Evolutionary conservation across 2,113 vertebrate genomes (phyloP).

Genomic region (Lontra canadensis): DNA sequence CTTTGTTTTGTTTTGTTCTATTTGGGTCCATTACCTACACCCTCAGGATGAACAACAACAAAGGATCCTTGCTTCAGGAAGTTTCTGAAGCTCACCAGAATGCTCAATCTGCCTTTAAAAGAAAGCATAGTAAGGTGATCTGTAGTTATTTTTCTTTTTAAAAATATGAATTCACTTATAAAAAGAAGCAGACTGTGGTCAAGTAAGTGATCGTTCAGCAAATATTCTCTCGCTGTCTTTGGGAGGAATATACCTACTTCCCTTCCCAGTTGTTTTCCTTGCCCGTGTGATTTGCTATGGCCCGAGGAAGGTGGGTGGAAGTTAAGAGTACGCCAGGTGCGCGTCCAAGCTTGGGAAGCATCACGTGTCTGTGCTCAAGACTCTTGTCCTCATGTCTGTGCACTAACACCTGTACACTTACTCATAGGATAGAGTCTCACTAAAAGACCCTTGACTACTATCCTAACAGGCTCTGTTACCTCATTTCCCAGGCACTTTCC

Average conservation of each 20-base stretch:
- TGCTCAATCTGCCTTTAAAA: neutral
- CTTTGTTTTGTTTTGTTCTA: neutral
- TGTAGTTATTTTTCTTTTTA: neutral
- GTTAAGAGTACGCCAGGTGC: neutral
- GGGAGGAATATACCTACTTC: neutral
- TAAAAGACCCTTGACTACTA: neutral
- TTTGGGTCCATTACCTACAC: neutral
- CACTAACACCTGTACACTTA: neutral
- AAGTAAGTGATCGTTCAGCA: neutral
- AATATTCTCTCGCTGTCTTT: neutral
- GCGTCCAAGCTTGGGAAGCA: neutral
- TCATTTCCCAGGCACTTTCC: neutral
- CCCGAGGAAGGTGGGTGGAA: neutral
- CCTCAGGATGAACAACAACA: neutral
- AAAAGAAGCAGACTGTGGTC: neutral
- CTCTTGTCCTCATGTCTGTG: neutral
- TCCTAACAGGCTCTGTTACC: neutral
- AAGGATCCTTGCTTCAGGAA: neutral
- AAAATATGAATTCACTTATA: slow-evolving; percentile 11
- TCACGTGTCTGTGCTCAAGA: neutral
- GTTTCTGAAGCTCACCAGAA: slow-evolving; percentile 18
- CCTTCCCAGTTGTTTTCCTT: neutral
- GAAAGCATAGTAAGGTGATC: neutral
- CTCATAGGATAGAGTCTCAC: neutral
- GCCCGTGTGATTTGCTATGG: neutral